Conservation (phyloP, 2,888 invertebrate species). For the Phengaris alcon region DNA sequence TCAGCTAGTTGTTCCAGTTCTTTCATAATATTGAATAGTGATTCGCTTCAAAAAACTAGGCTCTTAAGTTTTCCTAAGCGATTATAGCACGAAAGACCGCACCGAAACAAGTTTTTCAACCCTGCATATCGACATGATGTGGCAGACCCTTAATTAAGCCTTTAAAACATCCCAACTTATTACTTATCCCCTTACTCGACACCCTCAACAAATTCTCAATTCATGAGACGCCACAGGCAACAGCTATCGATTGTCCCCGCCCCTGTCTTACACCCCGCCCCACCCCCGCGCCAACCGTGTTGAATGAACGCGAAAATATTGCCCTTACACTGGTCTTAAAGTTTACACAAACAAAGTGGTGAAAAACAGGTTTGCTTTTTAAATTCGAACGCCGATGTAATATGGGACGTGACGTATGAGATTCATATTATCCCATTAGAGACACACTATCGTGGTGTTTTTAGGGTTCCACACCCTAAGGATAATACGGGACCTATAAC, state of each 20-base stretch:
- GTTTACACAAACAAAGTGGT: not conserved
- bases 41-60: no score
- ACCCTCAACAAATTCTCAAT: constrained; percentile 21
- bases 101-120: not conserved
- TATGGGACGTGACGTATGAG: not conserved
- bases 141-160: not conserved
- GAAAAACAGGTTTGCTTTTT: not conserved
- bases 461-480: no score
- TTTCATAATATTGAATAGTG: no score
- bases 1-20: no score
- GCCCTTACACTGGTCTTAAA: not conserved
- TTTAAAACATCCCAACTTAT: not conserved
- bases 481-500: no score
- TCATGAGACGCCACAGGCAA: constrained; percentile 6
- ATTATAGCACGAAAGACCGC: no score
- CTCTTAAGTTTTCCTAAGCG: no score
- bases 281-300: not conserved
- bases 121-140: not conserved
- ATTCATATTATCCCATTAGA: not conserved
- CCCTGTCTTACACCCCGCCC: not conserved
- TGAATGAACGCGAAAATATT: constrained; percentile 16
- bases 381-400: not conserved
- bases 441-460: no score
- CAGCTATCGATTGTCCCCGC: not conserved
- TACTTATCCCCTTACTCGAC: constrained; percentile 10